Percentiles rank a stretch among this genome's conserved stretches.
Evolutionary conservation across 1,140 invertebrate species (phyloP).

Genomic region (honey bee (Apis mellifera)): Amel_HAv3.1 CM009932.2:9275501-9276000

Average conservation of each 20-base stretch:
- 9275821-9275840: conserved; percentile 4
- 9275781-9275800: conserved; percentile 29
- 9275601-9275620: not conserved
- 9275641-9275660: not conserved
- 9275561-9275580: no score
- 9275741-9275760: not conserved
- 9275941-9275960: not conserved
- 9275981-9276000: no score
- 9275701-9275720: conserved; percentile 12
- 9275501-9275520: not conserved
- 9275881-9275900: not conserved
- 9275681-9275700: not conserved
- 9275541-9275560: not conserved
- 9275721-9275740: conserved; percentile 27
- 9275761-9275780: conserved; percentile 14
- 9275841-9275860: not conserved
- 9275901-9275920: not conserved
- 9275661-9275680: conserved; percentile 2
- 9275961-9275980: no score
- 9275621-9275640: no score
- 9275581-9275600: not conserved
- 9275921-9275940: not conserved
- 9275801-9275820: conserved; percentile 26
- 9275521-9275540: not conserved
- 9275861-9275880: not conserved